These are phyloP conservation scores for Cheilosia pagana DNA, from an alignment of 2,888 invertebrate genomes.

Conservation along the genomic window DNA sequence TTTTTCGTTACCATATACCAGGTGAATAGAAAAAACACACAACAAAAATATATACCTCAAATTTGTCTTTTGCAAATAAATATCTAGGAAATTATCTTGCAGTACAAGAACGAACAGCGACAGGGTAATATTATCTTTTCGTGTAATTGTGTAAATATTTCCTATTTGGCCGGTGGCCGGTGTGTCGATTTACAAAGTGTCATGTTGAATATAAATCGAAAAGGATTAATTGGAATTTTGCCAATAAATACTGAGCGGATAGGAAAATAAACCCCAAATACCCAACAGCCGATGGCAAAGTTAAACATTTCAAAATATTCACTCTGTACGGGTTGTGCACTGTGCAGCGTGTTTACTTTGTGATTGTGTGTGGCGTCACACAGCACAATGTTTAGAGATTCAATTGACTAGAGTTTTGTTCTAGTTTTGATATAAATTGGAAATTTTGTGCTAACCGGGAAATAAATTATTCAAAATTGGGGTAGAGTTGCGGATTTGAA, in stretches of 20 bases:
- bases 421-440: slow-evolving; percentile 31
- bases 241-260: slow-evolving; percentile 36
- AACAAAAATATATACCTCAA: neutral
- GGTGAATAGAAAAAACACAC: neutral
- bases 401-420: slow-evolving; percentile 32
- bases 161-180: slow-evolving; percentile 34
- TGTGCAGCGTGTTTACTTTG: neutral
- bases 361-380: slow-evolving; percentile 12
- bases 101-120: neutral
- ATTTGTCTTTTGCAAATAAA: neutral
- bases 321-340: neutral
- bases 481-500: neutral
- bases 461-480: slow-evolving; percentile 13
- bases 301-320: slow-evolving; percentile 7
- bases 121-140: slow-evolving; percentile 23
- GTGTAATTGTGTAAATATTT: slow-evolving; percentile 46
- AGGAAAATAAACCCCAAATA: slow-evolving; percentile 41
- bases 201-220: slow-evolving; percentile 61
- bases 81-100: neutral
- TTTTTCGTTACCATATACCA: neutral
- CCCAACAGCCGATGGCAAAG: neutral
- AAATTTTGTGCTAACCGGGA: slow-evolving; percentile 25
- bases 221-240: slow-evolving; percentile 51
- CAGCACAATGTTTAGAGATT: slow-evolving; percentile 21
- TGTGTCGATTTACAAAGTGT: slow-evolving; percentile 52